Evolutionary conservation across 2,797 vertebrate genomes (phyloP).

Genomic region (Cephalopachus bancanus): DNA sequence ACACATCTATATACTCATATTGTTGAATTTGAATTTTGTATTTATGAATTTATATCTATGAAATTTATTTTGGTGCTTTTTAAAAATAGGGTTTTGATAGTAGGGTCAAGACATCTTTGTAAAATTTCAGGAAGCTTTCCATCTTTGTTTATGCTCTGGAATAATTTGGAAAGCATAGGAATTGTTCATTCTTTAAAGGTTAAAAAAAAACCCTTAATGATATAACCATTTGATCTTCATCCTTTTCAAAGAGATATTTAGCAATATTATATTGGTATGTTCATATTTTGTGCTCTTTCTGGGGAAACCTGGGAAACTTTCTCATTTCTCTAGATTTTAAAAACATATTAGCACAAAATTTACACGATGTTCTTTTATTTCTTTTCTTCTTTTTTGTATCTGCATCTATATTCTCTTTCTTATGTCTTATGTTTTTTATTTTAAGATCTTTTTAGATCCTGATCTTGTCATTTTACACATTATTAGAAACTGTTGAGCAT

Average conservation of each 20-base stretch:
- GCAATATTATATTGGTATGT: slow-evolving; percentile 52
- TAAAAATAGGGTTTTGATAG: slow-evolving; percentile 8
- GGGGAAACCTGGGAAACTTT: not conserved
- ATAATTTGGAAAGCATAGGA: slow-evolving; percentile 9
- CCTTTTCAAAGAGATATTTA: slow-evolving; percentile 30
- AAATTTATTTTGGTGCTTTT: slow-evolving; percentile 33
- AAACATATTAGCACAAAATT: slow-evolving; percentile 37
- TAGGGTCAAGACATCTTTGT: not conserved
- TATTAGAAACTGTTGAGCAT: slow-evolving; percentile 52
- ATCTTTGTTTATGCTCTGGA: slow-evolving; percentile 35
- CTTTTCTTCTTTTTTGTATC: slow-evolving; percentile 10
- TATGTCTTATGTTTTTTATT: not conserved
- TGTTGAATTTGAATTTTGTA: slow-evolving; percentile 46
- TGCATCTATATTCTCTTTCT: slow-evolving; percentile 55
- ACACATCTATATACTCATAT: not conserved
- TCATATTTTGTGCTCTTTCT: slow-evolving; percentile 38
- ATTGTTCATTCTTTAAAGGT: slow-evolving; percentile 48
- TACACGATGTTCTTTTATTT: not conserved
- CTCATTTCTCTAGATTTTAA: slow-evolving; percentile 56
- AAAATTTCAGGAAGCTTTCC: slow-evolving; percentile 5
- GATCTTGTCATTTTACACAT: slow-evolving; percentile 40
- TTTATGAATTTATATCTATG: slow-evolving; percentile 34
- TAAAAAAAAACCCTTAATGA: not conserved
- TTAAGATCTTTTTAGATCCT: slow-evolving; percentile 31
- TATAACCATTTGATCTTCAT: slow-evolving; percentile 21